Percentiles rank a stretch among this genome's conserved stretches.
phyloP scores from a whole-genome alignment of 2,797 vertebrate genomes.

The Siniperca scherzeri region DNA sequence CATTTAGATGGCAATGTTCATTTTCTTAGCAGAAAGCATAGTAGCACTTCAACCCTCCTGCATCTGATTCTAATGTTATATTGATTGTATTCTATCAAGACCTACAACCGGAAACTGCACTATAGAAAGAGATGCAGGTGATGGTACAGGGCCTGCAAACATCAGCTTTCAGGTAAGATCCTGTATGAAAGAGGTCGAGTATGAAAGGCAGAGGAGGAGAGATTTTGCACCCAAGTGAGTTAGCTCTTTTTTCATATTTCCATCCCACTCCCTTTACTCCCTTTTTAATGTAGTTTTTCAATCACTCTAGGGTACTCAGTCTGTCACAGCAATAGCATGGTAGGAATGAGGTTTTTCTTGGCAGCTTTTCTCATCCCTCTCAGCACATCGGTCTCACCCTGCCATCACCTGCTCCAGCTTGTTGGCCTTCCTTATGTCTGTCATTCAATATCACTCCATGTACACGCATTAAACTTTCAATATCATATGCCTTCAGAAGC shows the following conservation, averaged over 20 bases:
- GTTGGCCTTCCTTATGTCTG: conserved; percentile 46
- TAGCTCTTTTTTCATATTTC: conserved; percentile 49
- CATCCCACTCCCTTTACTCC: not conserved
- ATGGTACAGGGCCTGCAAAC: conserved; percentile 1
- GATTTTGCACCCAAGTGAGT: conserved; percentile 56
- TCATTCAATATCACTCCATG: conserved; percentile 5
- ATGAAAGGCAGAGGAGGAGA: conserved; percentile 50
- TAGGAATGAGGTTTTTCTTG: conserved; percentile 74
- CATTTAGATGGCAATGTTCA: not conserved
- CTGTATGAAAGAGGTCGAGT: conserved; percentile 29
- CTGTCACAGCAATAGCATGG: conserved; percentile 59
- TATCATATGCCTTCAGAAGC: not conserved
- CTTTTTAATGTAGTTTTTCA: conserved; percentile 48
- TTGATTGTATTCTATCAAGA: not conserved
- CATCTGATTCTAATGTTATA: not conserved
- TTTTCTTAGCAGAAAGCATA: not conserved
- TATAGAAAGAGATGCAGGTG: not conserved
- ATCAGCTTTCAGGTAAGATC: conserved; percentile 36
- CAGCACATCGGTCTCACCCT: conserved; percentile 54
- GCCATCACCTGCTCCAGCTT: conserved; percentile 63
- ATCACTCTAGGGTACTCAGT: conserved; percentile 45
- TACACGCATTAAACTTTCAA: not conserved
- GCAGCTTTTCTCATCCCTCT: conserved; percentile 60
- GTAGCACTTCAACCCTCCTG: not conserved
- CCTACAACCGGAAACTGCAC: not conserved